Conservation (phyloP, 2,113 vertebrate genomes). For the Dicrurus megarhynchus region DNA sequence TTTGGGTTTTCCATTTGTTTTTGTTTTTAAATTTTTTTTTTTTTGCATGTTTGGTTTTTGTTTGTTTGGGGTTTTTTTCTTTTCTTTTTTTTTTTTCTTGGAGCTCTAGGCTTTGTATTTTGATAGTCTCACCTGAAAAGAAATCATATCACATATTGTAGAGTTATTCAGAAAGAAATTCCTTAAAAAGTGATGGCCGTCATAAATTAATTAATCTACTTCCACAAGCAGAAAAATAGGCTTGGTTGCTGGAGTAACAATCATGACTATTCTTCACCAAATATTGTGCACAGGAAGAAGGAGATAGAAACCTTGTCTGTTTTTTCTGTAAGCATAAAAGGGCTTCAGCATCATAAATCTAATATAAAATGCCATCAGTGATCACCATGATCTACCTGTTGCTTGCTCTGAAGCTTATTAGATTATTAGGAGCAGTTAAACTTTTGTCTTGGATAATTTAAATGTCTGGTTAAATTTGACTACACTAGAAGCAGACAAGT, state of each 20-base stretch:
- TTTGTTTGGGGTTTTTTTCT: not conserved
- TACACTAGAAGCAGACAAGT: not conserved
- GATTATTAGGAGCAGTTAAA: not conserved
- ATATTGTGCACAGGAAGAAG: not conserved
- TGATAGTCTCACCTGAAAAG: not conserved
- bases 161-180: not conserved
- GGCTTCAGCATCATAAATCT: not conserved
- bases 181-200: not conserved
- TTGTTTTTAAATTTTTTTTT: too few relatives aligned
- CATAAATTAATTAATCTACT: not conserved
- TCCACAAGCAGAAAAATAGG: not conserved
- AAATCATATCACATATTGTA: not conserved
- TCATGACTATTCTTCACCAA: not conserved
- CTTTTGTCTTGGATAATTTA: not conserved
- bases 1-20: not conserved
- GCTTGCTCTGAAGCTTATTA: not conserved
- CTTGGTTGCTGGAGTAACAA: not conserved
- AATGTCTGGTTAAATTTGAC: not conserved
- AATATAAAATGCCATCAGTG: not conserved
- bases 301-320: not conserved
- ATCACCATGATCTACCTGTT: not conserved
- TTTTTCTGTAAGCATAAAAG: not conserved
- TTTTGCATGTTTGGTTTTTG: too few relatives aligned
- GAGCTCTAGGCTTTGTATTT: not conserved
- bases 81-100: accelerated